Percentiles rank a stretch among this genome's conserved stretches.
Conservation (phyloP, 2,797 vertebrate genomes). For the Microtus agrestis region DNA sequence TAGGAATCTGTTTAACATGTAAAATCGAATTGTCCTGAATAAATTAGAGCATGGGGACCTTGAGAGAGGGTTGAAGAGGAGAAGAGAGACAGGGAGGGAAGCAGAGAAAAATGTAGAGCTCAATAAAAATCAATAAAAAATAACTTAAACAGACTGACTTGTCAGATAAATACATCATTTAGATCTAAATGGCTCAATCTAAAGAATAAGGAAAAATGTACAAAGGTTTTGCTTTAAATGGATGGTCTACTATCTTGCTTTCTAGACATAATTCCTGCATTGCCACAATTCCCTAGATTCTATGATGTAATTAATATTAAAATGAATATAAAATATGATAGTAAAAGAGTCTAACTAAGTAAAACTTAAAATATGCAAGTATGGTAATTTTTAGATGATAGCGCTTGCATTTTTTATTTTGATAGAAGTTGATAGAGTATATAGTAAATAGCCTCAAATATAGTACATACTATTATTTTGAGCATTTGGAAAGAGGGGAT, state of each 20-base stretch:
- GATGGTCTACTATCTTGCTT: background rate
- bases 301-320: conserved; percentile 24
- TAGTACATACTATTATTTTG: background rate
- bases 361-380: conserved; percentile 32
- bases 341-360: conserved; percentile 36
- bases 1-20: background rate
- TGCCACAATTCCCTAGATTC: background rate
- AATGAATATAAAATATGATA: background rate
- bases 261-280: conserved; percentile 24
- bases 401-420: background rate
- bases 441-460: background rate
- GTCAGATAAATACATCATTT: background rate
- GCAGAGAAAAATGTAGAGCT: too few species aligned
- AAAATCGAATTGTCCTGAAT: background rate
- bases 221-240: conserved; percentile 20
- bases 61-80: too few species aligned
- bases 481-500: background rate
- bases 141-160: too few species aligned
- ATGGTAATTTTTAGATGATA: background rate
- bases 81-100: too few species aligned
- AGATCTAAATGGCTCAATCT: background rate
- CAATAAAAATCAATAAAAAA: too few species aligned
- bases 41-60: too few species aligned
- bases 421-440: background rate
- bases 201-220: background rate